These are phyloP conservation scores for Mimas tiliae DNA, from an alignment of 2,888 invertebrate species.

Conservation along the genomic window DNA sequence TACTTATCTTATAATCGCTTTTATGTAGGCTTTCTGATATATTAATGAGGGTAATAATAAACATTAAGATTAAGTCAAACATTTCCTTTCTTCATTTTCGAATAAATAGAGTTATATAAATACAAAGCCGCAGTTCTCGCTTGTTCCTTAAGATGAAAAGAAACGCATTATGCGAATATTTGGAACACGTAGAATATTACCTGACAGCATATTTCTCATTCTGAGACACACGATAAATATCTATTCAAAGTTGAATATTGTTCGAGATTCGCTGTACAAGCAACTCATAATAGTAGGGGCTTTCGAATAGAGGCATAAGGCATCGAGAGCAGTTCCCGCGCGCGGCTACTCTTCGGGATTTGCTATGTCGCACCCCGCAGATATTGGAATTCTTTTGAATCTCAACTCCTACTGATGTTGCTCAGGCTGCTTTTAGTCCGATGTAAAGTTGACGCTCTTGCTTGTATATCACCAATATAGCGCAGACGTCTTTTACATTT, in stretches of 20 bases:
- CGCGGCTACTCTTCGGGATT: slow-evolving; percentile 52
- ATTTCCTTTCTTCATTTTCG: background rate
- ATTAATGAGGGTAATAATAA: too few species aligned
- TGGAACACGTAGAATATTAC: slow-evolving; percentile 24
- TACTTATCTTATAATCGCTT: too few species aligned
- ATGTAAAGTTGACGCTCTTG: slow-evolving; percentile 68
- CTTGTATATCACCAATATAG: slow-evolving; percentile 6
- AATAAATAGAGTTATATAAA: background rate
- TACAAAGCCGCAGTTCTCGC: slow-evolving; percentile 15
- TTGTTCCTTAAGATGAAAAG: background rate
- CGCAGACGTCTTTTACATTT: slow-evolving; percentile 10
- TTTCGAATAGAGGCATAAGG: slow-evolving; percentile 7
- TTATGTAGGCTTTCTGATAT: too few species aligned
- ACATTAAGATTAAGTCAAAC: too few species aligned
- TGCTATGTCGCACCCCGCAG: slow-evolving; percentile 53
- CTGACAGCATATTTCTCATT: slow-evolving; percentile 21
- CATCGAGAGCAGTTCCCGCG: slow-evolving; percentile 33
- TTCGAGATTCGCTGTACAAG: slow-evolving; percentile 18
- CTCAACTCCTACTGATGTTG: slow-evolving; percentile 63
- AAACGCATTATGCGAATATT: slow-evolving; percentile 14
- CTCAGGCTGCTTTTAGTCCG: slow-evolving; percentile 63
- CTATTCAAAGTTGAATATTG: slow-evolving; percentile 25
- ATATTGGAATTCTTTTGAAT: slow-evolving; percentile 82
- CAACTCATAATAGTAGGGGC: slow-evolving; percentile 24
- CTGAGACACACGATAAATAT: background rate